Base-by-base conservation (phyloP, 2,888 invertebrate species). In the Linhomoeus sp. region DNA sequence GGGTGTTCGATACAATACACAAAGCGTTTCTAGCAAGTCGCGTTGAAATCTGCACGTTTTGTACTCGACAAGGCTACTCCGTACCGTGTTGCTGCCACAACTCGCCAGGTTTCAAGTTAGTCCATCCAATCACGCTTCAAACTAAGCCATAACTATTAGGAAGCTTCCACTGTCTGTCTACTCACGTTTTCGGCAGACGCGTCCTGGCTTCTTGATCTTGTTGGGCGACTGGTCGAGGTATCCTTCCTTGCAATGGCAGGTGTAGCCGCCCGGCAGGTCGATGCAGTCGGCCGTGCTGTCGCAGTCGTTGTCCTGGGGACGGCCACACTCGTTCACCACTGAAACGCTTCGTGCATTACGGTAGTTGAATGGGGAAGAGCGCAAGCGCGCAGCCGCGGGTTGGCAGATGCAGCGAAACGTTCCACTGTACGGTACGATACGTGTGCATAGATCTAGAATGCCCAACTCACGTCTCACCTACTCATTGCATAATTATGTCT, bases 291-390 rank as follows among this genome's bases (percentile, higher is more conserved):
- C 58, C 40, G 59, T 55, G 25, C 43, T 52, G 17, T 54, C 51
- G 46, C 63, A 63, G 43, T 63, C 59, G 59, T 39, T 51, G 23
- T 20, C 50, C 9, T 1, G 54, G 55, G 14, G 48, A 42, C 23
- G 52, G 33, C 7, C 45, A 49, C 63, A 63, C 44, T 63, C 63
- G 46, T 63, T 60, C 12, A 59, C 47, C 45, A 62, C 62, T 62
- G 52, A 50, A 58, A 51, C 14, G 19, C 25, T 22, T 7, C 20
- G 19, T 3, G 39, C 14, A 45, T 37, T 37, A 37, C 12, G 33
- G 9, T 33, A 12, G 33, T 12, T 33, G 33, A n/a, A n/a, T n/a
- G n/a, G n/a, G n/a, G n/a, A n/a, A n/a, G n/a, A n/a, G n/a, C n/a
- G n/a, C n/a, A n/a, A n/a, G n/a, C n/a, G n/a, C n/a, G n/a, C n/a